Percentiles rank a stretch among this genome's conserved stretches.
Evolutionary conservation across 2,113 vertebrate genomes (phyloP).

Genomic region (Electrona antarctica): DNA sequence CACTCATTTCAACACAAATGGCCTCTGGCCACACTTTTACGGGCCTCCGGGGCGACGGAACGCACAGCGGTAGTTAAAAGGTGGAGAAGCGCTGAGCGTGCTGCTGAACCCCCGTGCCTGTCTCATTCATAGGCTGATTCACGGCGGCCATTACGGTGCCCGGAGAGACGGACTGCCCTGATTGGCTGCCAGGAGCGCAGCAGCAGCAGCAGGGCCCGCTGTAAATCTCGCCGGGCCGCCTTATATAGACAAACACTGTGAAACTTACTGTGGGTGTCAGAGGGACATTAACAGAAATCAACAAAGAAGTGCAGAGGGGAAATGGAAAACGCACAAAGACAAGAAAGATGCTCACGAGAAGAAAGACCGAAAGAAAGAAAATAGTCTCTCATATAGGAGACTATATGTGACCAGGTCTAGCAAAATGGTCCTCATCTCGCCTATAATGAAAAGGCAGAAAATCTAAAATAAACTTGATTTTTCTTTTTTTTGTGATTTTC

Average conservation of each 20-base stretch:
- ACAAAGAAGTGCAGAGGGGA: background rate
- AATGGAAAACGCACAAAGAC: background rate
- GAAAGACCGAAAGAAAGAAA: background rate
- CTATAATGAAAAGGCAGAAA: no score
- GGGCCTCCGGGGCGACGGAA: background rate
- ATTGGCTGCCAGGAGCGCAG: constrained; percentile 17
- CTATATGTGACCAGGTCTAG: no score
- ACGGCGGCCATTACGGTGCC: constrained; percentile 35
- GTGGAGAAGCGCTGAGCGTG: constrained; percentile 43
- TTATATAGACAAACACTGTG: constrained; percentile 5
- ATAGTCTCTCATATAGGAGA: background rate
- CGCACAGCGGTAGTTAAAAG: constrained; percentile 26
- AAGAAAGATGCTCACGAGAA: background rate
- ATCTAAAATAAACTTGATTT: no score
- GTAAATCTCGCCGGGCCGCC: constrained; percentile 23
- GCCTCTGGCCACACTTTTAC: constrained; percentile 34
- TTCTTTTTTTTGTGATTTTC: no score
- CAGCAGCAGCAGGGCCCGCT: constrained; percentile 1
- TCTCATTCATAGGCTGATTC: constrained; percentile 43
- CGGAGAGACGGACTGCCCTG: background rate
- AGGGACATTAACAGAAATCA: constrained; percentile 3
- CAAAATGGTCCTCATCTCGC: no score
- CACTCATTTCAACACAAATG: constrained; percentile 38
- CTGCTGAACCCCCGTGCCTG: constrained; percentile 15
- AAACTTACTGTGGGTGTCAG: constrained; percentile 8